Conservation (phyloP, 2,888 invertebrate species). For the Neoscelio sp. region DNA sequence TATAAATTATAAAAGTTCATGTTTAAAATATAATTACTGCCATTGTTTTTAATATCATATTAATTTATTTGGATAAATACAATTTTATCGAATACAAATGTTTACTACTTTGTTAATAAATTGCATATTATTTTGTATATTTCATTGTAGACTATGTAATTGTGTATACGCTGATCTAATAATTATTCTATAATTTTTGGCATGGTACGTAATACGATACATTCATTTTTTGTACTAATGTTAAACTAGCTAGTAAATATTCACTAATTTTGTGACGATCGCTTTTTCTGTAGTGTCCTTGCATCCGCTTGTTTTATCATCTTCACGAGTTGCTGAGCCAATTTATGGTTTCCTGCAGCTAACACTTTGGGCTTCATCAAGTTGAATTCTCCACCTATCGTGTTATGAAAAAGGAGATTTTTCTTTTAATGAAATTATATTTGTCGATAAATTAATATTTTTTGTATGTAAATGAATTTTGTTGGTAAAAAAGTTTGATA, state of each 20-base stretch:
- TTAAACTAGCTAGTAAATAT: not conserved
- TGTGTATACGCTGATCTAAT: no score
- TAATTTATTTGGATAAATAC: no score
- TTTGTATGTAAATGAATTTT: no score
- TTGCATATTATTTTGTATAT: no score
- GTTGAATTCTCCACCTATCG: conserved; percentile 84
- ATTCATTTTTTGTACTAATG: not conserved
- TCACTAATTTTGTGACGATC: not conserved
- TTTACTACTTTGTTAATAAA: no score
- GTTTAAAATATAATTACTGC: no score
- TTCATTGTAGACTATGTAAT: no score
- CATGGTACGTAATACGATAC: conserved; percentile 4
- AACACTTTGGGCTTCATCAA: conserved; percentile 86
- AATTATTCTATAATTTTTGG: no score
- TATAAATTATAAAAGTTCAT: no score
- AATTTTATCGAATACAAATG: no score
- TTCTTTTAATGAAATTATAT: not conserved
- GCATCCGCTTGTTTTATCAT: conserved; percentile 84
- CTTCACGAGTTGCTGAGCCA: conserved; percentile 83
- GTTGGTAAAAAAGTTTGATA: no score
- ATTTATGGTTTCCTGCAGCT: conserved; percentile 84
- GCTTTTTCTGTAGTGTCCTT: conserved; percentile 73
- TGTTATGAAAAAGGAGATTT: conserved; percentile 10
- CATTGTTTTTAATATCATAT: no score
- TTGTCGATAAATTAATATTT: not conserved